Conservation (phyloP, 2,888 invertebrate genomes). For the Labia minor region DNA sequence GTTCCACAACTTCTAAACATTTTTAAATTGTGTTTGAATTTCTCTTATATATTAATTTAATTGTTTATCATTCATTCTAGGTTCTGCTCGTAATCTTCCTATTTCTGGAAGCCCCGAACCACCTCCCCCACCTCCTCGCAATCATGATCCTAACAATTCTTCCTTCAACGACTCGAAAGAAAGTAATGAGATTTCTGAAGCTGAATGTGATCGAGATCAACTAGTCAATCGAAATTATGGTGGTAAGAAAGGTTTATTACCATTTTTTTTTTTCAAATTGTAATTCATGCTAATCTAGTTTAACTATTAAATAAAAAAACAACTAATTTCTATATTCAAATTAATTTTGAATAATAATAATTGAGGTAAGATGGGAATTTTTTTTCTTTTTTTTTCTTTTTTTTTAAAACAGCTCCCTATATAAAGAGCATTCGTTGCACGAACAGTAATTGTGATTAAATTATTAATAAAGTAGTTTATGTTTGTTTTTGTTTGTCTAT, state of each 20-base stretch:
- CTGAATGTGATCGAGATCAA: conserved; percentile 80
- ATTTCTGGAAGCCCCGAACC: conserved; percentile 49
- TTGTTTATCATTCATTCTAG: conserved; percentile 28
- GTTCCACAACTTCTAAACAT: conserved; percentile 14
- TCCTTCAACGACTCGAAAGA: conserved; percentile 88
- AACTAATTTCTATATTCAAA: background rate
- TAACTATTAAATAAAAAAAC: conserved; percentile 1
- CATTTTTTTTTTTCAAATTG: background rate
- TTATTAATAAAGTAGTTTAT: background rate
- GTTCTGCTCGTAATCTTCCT: conserved; percentile 45
- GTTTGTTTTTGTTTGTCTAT: conserved; percentile 1
- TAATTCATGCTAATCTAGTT: background rate
- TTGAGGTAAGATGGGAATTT: background rate
- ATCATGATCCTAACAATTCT: conserved; percentile 60
- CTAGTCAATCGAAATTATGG: conserved; percentile 70
- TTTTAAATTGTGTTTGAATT: background rate
- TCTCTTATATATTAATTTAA: background rate
- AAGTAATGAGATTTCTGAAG: conserved; percentile 88
- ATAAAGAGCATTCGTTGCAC: background rate
- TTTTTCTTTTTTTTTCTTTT: background rate
- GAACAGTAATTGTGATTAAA: background rate
- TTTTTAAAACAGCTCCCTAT: background rate
- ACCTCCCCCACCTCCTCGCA: conserved; percentile 65
- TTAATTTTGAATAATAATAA: background rate
- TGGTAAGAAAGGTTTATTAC: conserved; percentile 46